Percentiles rank a stretch among this genome's conserved stretches.
Evolutionary conservation across 53 echinoderm and acorn worm genomes (phyloP).

Genomic region (Echinarachnius parma): DNA sequence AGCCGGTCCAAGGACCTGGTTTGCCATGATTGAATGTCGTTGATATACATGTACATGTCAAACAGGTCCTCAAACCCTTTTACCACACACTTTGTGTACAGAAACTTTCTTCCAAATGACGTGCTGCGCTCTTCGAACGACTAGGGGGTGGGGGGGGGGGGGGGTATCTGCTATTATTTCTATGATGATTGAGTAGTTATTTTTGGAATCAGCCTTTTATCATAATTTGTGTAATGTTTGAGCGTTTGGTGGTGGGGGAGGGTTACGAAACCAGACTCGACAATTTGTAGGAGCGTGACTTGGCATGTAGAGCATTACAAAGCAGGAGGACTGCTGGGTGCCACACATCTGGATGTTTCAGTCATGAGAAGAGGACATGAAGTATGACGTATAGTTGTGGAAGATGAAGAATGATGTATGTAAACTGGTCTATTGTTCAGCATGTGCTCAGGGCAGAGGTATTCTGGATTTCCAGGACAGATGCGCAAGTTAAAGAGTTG

Average conservation of each 20-base stretch:
- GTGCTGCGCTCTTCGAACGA: too few species aligned
- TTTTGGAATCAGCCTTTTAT: too few species aligned
- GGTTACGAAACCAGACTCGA: constrained; percentile 28
- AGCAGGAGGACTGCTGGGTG: constrained; percentile 11
- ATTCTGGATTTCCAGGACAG: constrained; percentile 3
- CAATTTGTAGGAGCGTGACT: constrained; percentile 38
- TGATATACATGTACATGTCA: too few species aligned
- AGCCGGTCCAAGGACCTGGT: too few species aligned
- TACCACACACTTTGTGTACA: too few species aligned
- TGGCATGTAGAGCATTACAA: constrained; percentile 35
- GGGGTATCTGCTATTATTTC: too few species aligned
- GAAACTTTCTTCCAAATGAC: too few species aligned
- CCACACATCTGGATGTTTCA: neutral
- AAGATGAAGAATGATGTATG: neutral
- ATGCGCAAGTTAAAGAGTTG: too few species aligned
- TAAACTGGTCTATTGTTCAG: neutral
- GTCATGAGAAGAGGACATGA: neutral
- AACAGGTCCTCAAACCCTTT: too few species aligned
- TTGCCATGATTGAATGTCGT: too few species aligned
- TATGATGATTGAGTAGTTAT: too few species aligned
- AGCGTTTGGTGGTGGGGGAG: constrained; percentile 35
- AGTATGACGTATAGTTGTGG: neutral
- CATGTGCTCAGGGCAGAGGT: neutral
- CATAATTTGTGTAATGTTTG: constrained; percentile 25
- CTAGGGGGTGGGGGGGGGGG: too few species aligned